Base-by-base conservation (phyloP, 2,797 vertebrate species). In the Channallabes apus region DNA sequence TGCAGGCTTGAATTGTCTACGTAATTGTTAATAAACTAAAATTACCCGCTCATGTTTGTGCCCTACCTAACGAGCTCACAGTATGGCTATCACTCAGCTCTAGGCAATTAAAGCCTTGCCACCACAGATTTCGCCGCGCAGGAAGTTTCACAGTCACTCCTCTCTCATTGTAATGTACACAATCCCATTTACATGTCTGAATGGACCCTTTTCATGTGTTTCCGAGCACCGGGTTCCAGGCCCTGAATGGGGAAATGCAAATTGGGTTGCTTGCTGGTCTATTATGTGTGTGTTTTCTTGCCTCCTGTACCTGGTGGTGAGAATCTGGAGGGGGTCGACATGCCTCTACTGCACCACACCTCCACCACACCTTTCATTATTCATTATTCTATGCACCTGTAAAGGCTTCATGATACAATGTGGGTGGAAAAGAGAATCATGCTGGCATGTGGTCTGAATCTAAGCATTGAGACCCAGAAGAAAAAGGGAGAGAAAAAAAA, bases 351-450 rank as follows among this genome's bases (percentile, higher is more conserved):
- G 91, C 93, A 93, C 95, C 95, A 96, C 96, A 98, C 97, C 97
- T 97, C 59, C 59, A 93, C 95, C 95, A 96, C 96, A 99, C 97
- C 97, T 97, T 80, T 67, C 11, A 80, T 67, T 65, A 80, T 97
- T 95, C 97, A 97, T 98, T 97, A 96, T 93, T 17, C 93, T 94
- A 93, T 95, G 95, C 97, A 98, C 97, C 97, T 98, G 97, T 97
- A 94, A 93, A 77, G 89, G 93, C 93, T 95, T 95, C 96, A 96
- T 95, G 93, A 89, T 83, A 87, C 85, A 94, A 95, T 95, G 71
- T 64, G 87, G 75, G 51, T 81, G 65, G 32, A 61, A 73, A 84
- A 46, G 41, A 56, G 56, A 75, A 79, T 80, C 86, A 76, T 89
- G 93, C 93, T 94, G 90, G 86, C 84, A 58, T 41, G 8, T 24